These are phyloP conservation scores for Trichonephila clavipes DNA, from an alignment of 1,140 invertebrate species.

Conservation along the genomic window DNA sequence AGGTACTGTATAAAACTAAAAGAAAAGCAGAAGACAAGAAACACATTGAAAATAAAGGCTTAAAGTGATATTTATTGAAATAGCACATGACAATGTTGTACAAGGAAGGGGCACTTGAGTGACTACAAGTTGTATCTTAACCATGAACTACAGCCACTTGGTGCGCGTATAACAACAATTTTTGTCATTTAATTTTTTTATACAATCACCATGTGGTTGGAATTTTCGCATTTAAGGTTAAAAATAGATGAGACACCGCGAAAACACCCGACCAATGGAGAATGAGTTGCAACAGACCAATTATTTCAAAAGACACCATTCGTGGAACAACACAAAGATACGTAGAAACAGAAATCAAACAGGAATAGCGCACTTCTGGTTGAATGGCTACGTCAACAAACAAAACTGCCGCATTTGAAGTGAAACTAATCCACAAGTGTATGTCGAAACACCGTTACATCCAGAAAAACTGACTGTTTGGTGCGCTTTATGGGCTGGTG, in stretches of 20 bases:
- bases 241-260: constrained; percentile 67
- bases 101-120: constrained; percentile 77
- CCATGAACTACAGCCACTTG: constrained; percentile 77
- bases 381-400: no score
- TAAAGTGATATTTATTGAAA: constrained; percentile 77
- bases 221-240: constrained; percentile 68
- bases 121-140: constrained; percentile 76
- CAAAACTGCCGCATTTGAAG: no score
- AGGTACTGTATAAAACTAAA: neutral
- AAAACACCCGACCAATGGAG: constrained; percentile 65
- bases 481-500: no score
- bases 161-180: constrained; percentile 76
- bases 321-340: constrained; percentile 36
- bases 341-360: constrained; percentile 32
- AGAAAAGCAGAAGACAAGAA: constrained; percentile 1
- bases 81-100: constrained; percentile 77
- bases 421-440: no score
- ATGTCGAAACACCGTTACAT: no score
- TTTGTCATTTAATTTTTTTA: constrained; percentile 65
- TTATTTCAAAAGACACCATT: constrained; percentile 71
- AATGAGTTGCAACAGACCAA: constrained; percentile 75
- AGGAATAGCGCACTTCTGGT: no score
- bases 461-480: no score
- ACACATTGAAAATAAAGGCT: constrained; percentile 64
- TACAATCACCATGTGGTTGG: constrained; percentile 73